These are phyloP conservation scores for Meghimatium bilineatum DNA, from an alignment of 2,888 invertebrate genomes.

Conservation along the genomic window DNA sequence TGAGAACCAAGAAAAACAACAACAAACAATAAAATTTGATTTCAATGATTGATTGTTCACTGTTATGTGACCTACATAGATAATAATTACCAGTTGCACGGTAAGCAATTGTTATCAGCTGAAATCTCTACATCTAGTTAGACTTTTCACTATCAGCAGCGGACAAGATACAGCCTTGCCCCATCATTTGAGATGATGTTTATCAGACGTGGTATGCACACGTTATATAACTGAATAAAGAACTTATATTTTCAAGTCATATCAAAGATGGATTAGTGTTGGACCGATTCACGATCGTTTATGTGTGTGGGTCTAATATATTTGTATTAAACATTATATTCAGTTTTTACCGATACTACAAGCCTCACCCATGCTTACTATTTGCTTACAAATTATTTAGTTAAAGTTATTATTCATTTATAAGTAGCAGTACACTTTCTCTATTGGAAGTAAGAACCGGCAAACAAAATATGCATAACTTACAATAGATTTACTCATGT, in stretches of 20 bases:
- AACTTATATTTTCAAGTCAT: constrained; percentile 5
- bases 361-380: background rate
- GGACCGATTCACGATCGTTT: background rate
- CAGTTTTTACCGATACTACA: background rate
- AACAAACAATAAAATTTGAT: background rate
- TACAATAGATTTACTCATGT: too few relatives aligned
- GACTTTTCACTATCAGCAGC: background rate
- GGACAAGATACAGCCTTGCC: background rate
- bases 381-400: background rate
- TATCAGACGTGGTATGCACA: background rate
- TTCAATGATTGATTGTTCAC: background rate
- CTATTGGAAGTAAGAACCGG: background rate
- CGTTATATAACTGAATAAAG: background rate
- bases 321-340: background rate
- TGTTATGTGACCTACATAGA: background rate
- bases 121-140: background rate
- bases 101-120: background rate
- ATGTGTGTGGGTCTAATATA: too few relatives aligned
- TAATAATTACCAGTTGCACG: background rate
- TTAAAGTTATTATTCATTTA: background rate
- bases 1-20: too few relatives aligned
- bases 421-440: background rate
- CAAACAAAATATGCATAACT: background rate
- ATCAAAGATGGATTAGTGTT: background rate
- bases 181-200: background rate